These are phyloP conservation scores for Hyposoter dolosus DNA, from an alignment of 2,888 invertebrate species.

Conservation along the genomic window DNA sequence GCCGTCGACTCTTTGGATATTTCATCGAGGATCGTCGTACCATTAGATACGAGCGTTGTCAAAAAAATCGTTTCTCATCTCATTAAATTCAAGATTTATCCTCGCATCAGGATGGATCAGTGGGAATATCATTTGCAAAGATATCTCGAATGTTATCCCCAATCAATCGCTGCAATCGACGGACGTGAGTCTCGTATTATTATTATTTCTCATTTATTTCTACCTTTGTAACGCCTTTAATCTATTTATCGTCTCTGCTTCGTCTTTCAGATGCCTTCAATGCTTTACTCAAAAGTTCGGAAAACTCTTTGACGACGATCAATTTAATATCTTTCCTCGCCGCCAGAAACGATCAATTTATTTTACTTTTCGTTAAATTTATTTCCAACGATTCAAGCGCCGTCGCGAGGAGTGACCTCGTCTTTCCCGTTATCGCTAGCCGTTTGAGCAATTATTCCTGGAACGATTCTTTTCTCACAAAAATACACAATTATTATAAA, in stretches of 20 bases:
- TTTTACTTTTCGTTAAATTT: constrained; percentile 85
- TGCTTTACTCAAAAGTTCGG: constrained; percentile 63
- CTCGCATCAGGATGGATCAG: constrained; percentile 81
- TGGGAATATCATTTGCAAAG: constrained; percentile 86
- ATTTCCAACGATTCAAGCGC: constrained; percentile 84
- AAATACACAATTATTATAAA: constrained; percentile 87
- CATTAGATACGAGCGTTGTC: constrained; percentile 72
- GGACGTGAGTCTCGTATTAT: constrained; percentile 85
- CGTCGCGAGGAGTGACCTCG: constrained; percentile 87
- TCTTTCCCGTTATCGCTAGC: constrained; percentile 87
- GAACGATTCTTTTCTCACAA: constrained; percentile 85
- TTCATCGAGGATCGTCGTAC: constrained; percentile 58
- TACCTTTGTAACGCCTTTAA: background rate
- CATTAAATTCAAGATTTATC: constrained; percentile 71
- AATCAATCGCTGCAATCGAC: constrained; percentile 86
- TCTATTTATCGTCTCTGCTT: constrained; percentile 1
- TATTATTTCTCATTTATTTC: constrained; percentile 12
- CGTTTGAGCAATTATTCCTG: constrained; percentile 84
- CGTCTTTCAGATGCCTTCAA: constrained; percentile 75
- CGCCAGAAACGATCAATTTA: constrained; percentile 85
- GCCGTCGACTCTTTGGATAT: background rate
- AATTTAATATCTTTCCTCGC: constrained; percentile 87
- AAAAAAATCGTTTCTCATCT: constrained; percentile 73
- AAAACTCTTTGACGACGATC: constrained; percentile 83
- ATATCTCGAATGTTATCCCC: constrained; percentile 88